Evolutionary conservation across 2,113 vertebrate species (phyloP).

Genomic region (Pteropus alecto): DNA sequence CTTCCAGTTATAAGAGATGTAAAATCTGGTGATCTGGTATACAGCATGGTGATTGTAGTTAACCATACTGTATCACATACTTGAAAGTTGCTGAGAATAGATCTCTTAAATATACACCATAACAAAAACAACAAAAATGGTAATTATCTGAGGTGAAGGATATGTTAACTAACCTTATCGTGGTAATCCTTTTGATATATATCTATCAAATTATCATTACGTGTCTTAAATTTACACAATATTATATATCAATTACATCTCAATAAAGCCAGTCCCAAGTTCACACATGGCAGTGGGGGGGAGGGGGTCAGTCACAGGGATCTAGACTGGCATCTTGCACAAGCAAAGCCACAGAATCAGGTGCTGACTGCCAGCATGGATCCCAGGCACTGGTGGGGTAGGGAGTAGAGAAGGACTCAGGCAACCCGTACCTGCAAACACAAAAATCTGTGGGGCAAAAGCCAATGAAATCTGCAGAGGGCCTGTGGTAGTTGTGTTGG

Average conservation of each 20-base stretch:
- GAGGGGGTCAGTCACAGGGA: not conserved
- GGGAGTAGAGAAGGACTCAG: not conserved
- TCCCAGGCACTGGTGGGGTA: not conserved
- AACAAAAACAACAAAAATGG: not conserved
- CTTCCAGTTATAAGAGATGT: not conserved
- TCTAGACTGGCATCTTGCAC: not conserved
- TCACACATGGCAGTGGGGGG: not conserved
- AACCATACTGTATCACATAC: not conserved
- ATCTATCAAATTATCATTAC: not conserved
- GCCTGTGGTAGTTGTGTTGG: not conserved
- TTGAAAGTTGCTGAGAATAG: not conserved
- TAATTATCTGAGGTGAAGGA: not conserved
- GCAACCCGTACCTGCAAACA: not conserved
- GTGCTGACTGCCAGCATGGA: not conserved
- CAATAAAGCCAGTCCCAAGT: not conserved
- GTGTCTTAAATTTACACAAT: not conserved
- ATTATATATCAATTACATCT: not conserved
- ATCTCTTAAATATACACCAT: not conserved
- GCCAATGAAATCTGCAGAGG: not conserved
- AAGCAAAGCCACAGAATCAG: not conserved
- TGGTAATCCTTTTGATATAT: not conserved
- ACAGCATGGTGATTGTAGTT: not conserved
- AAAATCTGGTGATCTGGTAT: not conserved
- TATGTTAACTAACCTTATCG: not conserved
- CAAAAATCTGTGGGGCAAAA: not conserved